A percentile compares a stretch with the other conserved stretches of the same genome.
phyloP scores from a whole-genome alignment of 2,113 vertebrate species.

The Rallus limicola region DNA sequence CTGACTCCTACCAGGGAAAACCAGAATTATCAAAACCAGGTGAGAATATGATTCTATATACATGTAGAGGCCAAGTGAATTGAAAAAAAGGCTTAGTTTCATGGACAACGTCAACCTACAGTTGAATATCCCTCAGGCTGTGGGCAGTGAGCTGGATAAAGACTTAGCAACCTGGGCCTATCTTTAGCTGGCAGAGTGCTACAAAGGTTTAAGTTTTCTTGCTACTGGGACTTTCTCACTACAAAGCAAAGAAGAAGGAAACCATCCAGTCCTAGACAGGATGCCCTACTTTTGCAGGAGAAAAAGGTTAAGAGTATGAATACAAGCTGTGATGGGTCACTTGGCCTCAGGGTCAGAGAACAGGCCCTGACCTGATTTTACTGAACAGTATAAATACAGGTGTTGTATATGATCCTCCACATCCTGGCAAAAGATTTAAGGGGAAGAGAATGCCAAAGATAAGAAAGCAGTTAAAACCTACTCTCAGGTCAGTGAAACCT shows the following conservation, averaged over 20 bases:
- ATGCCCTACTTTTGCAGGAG: neutral
- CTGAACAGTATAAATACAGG: neutral
- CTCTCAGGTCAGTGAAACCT: neutral
- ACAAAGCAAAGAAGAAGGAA: neutral
- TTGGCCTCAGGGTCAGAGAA: neutral
- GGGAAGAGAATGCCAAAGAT: neutral
- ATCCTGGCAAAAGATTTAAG: neutral
- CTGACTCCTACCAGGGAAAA: neutral
- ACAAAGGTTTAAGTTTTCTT: neutral
- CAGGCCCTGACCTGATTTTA: neutral
- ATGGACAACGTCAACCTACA: neutral
- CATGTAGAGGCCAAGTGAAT: neutral
- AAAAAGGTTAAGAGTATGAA: neutral
- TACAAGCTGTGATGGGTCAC: neutral
- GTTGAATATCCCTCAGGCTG: neutral
- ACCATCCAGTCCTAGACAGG: neutral
- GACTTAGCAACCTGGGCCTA: neutral
- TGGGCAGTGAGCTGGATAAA: neutral
- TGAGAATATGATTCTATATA: neutral
- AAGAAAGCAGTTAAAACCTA: neutral
- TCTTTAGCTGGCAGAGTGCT: neutral
- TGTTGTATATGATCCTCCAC: neutral
- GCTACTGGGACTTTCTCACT: neutral
- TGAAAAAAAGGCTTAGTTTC: neutral
- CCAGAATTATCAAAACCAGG: neutral